Evolutionary conservation across 2,797 vertebrate genomes (phyloP).

Genomic region (Falco biarmicus): DNA sequence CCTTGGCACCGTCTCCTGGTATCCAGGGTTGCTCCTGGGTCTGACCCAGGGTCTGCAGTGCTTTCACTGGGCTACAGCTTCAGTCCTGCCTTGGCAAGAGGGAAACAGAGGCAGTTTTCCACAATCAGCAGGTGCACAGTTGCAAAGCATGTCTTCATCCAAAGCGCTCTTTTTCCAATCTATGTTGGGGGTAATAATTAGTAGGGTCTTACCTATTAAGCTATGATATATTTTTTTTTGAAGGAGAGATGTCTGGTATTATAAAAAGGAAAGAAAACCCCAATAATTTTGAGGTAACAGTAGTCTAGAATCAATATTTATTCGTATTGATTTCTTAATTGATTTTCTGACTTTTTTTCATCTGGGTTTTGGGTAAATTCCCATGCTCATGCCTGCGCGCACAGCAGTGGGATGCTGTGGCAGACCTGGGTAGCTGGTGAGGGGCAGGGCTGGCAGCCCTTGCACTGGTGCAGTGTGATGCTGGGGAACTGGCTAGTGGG

Average conservation of each 20-base stretch:
- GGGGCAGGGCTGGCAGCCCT: background rate
- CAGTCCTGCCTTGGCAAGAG: background rate
- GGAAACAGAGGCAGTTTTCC: background rate
- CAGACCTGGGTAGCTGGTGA: background rate
- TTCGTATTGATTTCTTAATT: background rate
- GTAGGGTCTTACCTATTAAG: background rate
- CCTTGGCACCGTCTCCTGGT: background rate
- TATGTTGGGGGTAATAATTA: background rate
- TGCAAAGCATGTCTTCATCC: background rate
- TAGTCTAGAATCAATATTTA: background rate
- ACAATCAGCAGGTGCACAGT: fast-evolving
- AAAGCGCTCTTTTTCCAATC: background rate
- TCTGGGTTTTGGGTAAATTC: background rate
- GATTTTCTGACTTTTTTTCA: background rate
- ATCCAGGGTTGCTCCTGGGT: background rate
- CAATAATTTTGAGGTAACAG: background rate
- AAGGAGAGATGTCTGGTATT: background rate
- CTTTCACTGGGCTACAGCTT: background rate
- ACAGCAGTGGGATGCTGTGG: background rate
- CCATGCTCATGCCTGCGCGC: background rate
- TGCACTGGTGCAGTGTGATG: background rate
- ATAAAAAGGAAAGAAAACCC: background rate
- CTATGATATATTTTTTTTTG: background rate
- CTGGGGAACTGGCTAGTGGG: background rate
- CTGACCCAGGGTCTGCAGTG: fast-evolving